Evolutionary conservation across 2,797 vertebrate species (phyloP).

Genomic region (Ibycter americanus): DNA sequence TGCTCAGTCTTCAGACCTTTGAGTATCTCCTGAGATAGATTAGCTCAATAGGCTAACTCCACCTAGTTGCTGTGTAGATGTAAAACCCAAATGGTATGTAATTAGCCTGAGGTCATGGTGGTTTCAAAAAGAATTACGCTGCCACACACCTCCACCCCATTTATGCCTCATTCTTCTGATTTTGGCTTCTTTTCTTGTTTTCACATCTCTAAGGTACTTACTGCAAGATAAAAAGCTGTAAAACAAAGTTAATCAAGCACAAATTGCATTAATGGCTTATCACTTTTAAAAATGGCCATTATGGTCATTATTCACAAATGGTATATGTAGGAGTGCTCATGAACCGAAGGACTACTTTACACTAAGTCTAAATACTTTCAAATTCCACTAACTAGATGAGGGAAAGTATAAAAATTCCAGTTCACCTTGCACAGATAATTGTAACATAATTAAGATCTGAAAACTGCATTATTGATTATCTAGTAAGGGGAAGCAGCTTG

Average conservation of each 20-base stretch:
- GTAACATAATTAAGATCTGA: not conserved
- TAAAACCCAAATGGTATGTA: not conserved
- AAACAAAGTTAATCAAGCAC: not conserved
- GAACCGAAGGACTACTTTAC: not conserved
- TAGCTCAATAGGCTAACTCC: not conserved
- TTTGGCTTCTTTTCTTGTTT: not conserved
- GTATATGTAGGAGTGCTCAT: not conserved
- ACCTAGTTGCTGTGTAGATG: not conserved
- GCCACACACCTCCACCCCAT: too few relatives aligned
- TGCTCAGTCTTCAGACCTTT: not conserved
- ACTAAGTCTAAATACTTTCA: not conserved
- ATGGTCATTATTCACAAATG: not conserved
- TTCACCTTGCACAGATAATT: not conserved
- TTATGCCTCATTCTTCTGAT: not conserved
- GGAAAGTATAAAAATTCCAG: not conserved
- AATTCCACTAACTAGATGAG: not conserved
- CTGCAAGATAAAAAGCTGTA: not conserved
- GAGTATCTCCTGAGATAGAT: not conserved
- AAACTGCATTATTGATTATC: not conserved
- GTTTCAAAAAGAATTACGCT: not conserved
- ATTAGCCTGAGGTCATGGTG: not conserved
- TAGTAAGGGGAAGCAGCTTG: not conserved
- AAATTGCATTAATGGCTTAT: not conserved
- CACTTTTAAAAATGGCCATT: not conserved
- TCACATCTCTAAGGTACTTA: not conserved